Conservation (phyloP, 1,140 invertebrate species). For the Caenorhabditis brenneri region DNA sequence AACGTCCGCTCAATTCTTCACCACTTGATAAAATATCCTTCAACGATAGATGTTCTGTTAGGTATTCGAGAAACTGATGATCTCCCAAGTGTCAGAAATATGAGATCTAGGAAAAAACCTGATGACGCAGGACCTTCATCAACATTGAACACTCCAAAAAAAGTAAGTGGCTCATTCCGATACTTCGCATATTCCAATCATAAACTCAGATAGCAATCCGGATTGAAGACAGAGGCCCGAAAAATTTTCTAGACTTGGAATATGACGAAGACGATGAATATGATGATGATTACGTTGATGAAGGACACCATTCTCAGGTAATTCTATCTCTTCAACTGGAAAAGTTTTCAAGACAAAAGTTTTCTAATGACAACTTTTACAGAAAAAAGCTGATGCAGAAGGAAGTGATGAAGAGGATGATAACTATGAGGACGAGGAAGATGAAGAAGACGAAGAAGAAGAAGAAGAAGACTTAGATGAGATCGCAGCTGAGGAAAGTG, state of each 20-base stretch:
- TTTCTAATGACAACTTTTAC: background rate
- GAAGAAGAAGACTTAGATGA: conserved; percentile 53
- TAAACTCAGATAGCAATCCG: background rate
- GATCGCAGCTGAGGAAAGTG: too few relatives aligned
- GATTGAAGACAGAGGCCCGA: background rate
- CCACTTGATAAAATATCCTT: conserved; percentile 26
- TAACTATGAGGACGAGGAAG: conserved; percentile 51
- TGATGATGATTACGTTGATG: conserved; percentile 15
- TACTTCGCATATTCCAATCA: too few relatives aligned
- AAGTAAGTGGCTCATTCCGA: background rate
- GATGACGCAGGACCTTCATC: conserved; percentile 2
- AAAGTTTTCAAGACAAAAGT: background rate
- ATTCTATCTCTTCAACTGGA: too few relatives aligned
- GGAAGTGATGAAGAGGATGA: background rate
- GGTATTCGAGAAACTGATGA: conserved; percentile 12
- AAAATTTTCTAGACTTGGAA: conserved; percentile 26
- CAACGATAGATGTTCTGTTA: background rate
- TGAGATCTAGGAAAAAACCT: conserved; percentile 19
- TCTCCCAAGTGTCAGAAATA: conserved; percentile 14
- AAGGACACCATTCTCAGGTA: background rate
- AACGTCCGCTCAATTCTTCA: conserved; percentile 36
- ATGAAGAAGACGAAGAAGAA: conserved; percentile 56
- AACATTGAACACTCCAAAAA: background rate
- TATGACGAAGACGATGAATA: conserved; percentile 38
- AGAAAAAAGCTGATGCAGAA: background rate